These are phyloP conservation scores for Autographa gamma DNA, from an alignment of 2,888 invertebrate genomes.

Conservation along the genomic window DNA sequence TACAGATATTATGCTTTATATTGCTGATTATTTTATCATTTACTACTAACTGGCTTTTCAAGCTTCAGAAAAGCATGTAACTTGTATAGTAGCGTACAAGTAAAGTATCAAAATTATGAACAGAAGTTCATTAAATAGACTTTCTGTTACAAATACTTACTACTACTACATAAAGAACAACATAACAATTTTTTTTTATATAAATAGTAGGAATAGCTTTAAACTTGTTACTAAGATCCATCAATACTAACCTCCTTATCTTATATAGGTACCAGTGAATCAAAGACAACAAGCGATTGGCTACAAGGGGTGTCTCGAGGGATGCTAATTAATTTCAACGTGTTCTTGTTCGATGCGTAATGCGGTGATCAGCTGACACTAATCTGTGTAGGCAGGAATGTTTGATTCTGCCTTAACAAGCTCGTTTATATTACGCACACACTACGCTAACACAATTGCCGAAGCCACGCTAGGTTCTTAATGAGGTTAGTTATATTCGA, in stretches of 20 bases:
- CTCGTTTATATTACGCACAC: conserved; percentile 23
- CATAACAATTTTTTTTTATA: too few species aligned
- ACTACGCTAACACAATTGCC: background rate
- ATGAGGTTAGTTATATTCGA: background rate
- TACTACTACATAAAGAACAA: too few species aligned
- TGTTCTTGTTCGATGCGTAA: conserved; percentile 62
- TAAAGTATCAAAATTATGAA: too few species aligned
- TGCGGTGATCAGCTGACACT: conserved; percentile 58
- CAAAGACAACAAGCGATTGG: conserved; percentile 62
- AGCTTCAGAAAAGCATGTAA: too few species aligned
- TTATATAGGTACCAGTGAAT: conserved; percentile 20
- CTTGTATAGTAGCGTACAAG: too few species aligned
- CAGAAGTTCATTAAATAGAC: too few species aligned
- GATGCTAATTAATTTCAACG: conserved; percentile 69
- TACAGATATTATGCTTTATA: background rate
- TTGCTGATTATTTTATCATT: too few species aligned
- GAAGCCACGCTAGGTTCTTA: background rate
- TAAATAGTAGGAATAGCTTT: too few species aligned
- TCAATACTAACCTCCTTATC: background rate
- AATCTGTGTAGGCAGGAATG: conserved; percentile 31
- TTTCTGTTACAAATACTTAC: too few species aligned
- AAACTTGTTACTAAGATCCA: too few species aligned
- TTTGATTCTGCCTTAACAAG: conserved; percentile 24
- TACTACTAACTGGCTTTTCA: too few species aligned
- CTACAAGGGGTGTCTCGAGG: conserved; percentile 62